A percentile compares a stretch with the other conserved stretches of the same genome.
phyloP scores from a whole-genome alignment of 2,888 invertebrate species.

The Caenorhabditis sinica region DNA sequence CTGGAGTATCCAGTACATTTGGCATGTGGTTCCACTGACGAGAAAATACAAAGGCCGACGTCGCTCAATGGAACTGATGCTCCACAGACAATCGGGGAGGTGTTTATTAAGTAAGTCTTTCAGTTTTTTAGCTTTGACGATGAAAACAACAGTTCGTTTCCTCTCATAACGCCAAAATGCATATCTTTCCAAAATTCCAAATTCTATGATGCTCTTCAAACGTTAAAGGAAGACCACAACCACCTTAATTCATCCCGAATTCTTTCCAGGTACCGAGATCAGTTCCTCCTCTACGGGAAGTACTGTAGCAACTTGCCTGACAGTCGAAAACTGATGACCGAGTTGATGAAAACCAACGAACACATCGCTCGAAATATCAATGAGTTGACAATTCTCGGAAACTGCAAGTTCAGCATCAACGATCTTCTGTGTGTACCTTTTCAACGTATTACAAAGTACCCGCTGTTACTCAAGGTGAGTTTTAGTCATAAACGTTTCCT shows the following conservation, averaged over 20 bases:
- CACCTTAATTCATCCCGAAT: too few relatives aligned
- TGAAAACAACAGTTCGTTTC: neutral
- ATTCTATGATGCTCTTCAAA: too few relatives aligned
- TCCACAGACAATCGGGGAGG: slow-evolving; percentile 87
- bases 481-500: neutral
- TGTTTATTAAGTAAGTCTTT: slow-evolving; percentile 88
- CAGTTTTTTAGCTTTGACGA: neutral
- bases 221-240: too few relatives aligned
- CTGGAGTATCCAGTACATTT: slow-evolving; percentile 74
- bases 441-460: slow-evolving; percentile 98
- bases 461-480: slow-evolving; percentile 90
- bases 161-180: too few relatives aligned
- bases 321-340: slow-evolving; percentile 89
- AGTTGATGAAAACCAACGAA: slow-evolving; percentile 37
- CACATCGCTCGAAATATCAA: slow-evolving; percentile 84
- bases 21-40: slow-evolving; percentile 47
- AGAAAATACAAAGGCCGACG: slow-evolving; percentile 54
- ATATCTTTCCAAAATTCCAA: too few relatives aligned
- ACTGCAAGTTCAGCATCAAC: slow-evolving; percentile 92
- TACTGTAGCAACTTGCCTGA: slow-evolving; percentile 95
- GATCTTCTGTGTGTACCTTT: slow-evolving; percentile 98
- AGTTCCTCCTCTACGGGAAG: slow-evolving; percentile 94
- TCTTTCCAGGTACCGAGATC: slow-evolving; percentile 89
- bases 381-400: slow-evolving; percentile 92
- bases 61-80: slow-evolving; percentile 34